Conservation (phyloP, 2,113 vertebrate genomes). For the Gymnobelideus leadbeateri region DNA sequence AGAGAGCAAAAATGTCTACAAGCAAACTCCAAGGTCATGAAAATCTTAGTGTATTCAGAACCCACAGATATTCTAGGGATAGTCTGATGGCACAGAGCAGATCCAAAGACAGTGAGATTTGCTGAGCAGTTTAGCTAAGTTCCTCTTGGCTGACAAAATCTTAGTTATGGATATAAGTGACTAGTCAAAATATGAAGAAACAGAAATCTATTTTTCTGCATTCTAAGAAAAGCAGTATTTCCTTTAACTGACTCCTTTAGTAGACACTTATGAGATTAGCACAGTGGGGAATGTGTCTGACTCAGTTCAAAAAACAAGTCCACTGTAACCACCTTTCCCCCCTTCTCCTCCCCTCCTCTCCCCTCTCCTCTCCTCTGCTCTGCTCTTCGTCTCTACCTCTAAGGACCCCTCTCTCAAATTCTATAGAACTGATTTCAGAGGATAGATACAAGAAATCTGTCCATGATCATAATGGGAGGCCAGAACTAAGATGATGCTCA, state of each 20-base stretch:
- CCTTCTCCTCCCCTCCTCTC: background rate
- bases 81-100: background rate
- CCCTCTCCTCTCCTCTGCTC: background rate
- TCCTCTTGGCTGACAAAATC: background rate
- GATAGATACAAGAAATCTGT: background rate
- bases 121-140: background rate
- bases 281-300: background rate
- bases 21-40: background rate
- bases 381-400: background rate
- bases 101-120: background rate
- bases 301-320: background rate
- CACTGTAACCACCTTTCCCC: background rate
- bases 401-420: background rate
- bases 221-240: background rate
- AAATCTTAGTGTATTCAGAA: background rate
- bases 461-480: background rate
- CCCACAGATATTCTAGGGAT: background rate
- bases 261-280: background rate
- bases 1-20: background rate
- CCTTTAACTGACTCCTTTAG: background rate
- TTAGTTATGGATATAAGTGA: background rate
- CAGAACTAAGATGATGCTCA: background rate
- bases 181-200: background rate
- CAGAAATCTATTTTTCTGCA: background rate
- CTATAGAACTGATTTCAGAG: background rate